Conservation (phyloP, 2,797 vertebrate genomes). For the Chelon auratus region DNA sequence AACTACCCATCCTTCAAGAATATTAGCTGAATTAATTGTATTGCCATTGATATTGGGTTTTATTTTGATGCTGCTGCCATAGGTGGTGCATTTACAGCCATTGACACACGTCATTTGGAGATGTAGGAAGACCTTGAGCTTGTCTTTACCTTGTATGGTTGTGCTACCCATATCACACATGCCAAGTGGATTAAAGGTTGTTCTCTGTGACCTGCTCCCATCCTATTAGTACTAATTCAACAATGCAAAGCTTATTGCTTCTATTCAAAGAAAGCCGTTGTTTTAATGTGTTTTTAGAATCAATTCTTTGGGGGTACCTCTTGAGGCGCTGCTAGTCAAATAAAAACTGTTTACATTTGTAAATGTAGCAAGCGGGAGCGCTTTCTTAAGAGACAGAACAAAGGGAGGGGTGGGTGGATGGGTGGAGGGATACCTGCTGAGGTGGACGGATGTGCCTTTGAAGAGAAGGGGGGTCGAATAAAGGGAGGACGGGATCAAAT, state of each 20-base stretch:
- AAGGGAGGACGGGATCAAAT: slow-evolving; percentile 40
- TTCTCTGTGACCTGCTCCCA: not conserved
- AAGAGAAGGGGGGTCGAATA: slow-evolving; percentile 27
- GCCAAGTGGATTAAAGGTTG: slow-evolving; percentile 6
- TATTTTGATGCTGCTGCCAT: not conserved
- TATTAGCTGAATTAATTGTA: not conserved
- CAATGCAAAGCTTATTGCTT: not conserved
- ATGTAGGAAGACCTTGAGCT: too few species aligned
- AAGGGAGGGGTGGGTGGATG: slow-evolving; percentile 32
- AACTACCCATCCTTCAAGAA: not conserved
- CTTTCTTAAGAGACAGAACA: slow-evolving; percentile 40
- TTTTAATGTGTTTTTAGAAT: slow-evolving; percentile 21
- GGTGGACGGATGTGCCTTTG: slow-evolving; percentile 47
- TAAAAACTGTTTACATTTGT: slow-evolving; percentile 71
- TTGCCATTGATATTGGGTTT: slow-evolving; percentile 1
- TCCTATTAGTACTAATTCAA: slow-evolving; percentile 4
- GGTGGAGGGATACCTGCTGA: slow-evolving; percentile 32
- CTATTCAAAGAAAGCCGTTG: slow-evolving; percentile 1
- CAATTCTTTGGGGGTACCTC: slow-evolving; percentile 30
- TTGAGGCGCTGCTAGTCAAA: slow-evolving; percentile 52
- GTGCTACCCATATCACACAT: not conserved
- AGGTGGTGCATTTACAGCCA: too few species aligned
- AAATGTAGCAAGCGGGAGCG: slow-evolving; percentile 68
- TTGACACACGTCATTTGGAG: not conserved
- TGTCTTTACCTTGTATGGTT: not conserved